Conservation (phyloP, 2,888 invertebrate genomes). For the Drosophila nigricruria region DNA sequence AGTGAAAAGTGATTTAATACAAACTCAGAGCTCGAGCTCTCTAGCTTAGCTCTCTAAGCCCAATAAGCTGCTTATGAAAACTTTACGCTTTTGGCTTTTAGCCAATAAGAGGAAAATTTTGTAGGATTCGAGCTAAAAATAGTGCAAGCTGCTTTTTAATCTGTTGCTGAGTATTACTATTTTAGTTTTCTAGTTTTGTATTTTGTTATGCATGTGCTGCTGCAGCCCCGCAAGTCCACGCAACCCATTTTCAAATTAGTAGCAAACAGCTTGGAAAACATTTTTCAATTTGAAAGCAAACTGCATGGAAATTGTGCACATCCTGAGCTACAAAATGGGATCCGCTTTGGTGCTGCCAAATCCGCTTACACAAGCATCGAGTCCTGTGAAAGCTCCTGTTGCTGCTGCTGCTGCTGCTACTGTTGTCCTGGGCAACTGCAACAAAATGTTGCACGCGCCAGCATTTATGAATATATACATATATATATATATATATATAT, state of each 20-base stretch:
- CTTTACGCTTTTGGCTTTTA: background rate
- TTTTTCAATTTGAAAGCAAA: constrained; percentile 54
- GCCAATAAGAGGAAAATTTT: constrained; percentile 12
- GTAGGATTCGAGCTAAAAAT: background rate
- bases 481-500: background rate
- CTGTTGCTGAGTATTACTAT: constrained; percentile 8
- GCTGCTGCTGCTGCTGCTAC: constrained; percentile 7
- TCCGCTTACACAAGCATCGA: constrained; percentile 53
- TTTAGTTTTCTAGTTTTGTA: background rate
- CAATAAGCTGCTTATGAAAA: constrained; percentile 22
- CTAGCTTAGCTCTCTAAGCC: background rate
- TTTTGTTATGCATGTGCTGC: background rate
- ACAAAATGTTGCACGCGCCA: constrained; percentile 8
- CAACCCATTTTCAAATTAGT: constrained; percentile 42
- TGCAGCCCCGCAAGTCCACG: background rate
- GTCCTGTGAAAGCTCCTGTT: constrained; percentile 35
- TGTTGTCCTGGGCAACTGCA: constrained; percentile 18
- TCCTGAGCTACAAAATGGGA: constrained; percentile 43
- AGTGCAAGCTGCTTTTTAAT: constrained; percentile 9
- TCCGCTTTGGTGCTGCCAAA: constrained; percentile 43
- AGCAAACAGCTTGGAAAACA: constrained; percentile 29
- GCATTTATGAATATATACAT: constrained; percentile 1
- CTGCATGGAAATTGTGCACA: constrained; percentile 58
- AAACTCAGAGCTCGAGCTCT: background rate
- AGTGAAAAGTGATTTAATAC: background rate